Conservation (phyloP, 2,888 invertebrate species). For the Pinctada fucata region DNA sequence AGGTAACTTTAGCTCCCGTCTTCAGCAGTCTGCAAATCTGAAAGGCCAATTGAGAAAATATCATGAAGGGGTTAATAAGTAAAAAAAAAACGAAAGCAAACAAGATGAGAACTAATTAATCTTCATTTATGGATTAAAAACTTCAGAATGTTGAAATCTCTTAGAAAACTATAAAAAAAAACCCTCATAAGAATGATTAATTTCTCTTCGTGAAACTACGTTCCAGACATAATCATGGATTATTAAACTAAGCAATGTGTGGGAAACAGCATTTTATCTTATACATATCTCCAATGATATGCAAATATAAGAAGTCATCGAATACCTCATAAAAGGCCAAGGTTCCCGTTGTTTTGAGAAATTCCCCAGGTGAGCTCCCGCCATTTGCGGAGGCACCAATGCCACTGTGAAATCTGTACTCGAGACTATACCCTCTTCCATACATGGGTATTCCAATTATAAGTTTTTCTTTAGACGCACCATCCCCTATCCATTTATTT, state of each 20-base stretch:
- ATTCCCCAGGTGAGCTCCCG: slow-evolving; percentile 59
- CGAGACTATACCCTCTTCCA: slow-evolving; percentile 92
- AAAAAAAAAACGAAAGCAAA: background rate
- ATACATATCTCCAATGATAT: no score
- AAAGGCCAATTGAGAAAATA: background rate
- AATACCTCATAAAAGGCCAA: slow-evolving; percentile 72
- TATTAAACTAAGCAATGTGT: no score
- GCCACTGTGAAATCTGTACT: slow-evolving; percentile 78
- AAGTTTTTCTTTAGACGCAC: slow-evolving; percentile 92
- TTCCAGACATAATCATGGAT: no score
- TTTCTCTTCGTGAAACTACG: no score
- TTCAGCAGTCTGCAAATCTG: slow-evolving; percentile 61
- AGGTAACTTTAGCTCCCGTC: slow-evolving; percentile 49
- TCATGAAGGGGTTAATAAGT: background rate
- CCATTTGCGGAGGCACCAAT: slow-evolving; percentile 61
- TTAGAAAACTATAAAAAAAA: no score
- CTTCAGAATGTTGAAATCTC: no score
- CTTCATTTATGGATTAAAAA: no score
- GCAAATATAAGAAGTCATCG: no score
- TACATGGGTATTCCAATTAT: slow-evolving; percentile 94
- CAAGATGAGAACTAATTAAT: no score
- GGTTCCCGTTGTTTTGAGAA: slow-evolving; percentile 67
- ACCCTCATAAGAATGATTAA: no score
- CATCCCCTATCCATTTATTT: slow-evolving; percentile 80
- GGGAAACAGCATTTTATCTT: no score